Evolutionary conservation across 2,113 vertebrate genomes (phyloP).

Genomic region (Phrynosoma blainvillii): DNA sequence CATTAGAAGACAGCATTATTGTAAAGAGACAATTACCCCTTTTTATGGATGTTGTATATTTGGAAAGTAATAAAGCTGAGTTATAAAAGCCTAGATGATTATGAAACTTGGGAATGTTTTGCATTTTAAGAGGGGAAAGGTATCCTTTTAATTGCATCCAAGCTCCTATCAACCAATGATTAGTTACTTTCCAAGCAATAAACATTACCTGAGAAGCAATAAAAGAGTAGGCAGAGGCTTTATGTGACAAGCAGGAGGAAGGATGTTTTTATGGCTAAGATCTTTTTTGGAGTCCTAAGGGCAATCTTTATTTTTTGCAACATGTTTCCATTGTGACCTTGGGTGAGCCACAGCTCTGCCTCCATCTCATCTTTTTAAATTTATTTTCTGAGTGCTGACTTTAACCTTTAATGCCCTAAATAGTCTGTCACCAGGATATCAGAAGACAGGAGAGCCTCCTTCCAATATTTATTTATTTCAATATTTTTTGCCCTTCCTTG

Average conservation of each 20-base stretch:
- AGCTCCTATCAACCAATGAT: slow-evolving; percentile 57
- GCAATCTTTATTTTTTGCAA: slow-evolving; percentile 46
- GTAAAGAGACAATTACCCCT: slow-evolving; percentile 71
- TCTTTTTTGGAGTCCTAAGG: slow-evolving; percentile 50
- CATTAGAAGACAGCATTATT: slow-evolving; percentile 70
- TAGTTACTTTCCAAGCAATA: slow-evolving; percentile 71
- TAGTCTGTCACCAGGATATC: not conserved
- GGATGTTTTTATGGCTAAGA: slow-evolving; percentile 57
- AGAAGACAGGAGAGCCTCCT: no score
- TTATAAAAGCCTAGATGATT: slow-evolving; percentile 72
- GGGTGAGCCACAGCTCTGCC: not conserved
- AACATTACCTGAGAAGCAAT: slow-evolving; percentile 74
- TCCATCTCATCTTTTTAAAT: not conserved
- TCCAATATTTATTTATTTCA: no score
- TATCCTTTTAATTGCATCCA: slow-evolving; percentile 68
- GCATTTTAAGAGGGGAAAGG: slow-evolving; percentile 61
- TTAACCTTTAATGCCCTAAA: not conserved
- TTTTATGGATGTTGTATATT: slow-evolving; percentile 71
- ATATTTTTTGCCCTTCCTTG: no score
- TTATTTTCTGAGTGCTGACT: not conserved
- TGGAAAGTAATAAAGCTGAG: slow-evolving; percentile 71
- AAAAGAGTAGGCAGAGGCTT: slow-evolving; percentile 66
- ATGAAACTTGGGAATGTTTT: slow-evolving; percentile 65
- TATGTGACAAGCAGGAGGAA: slow-evolving; percentile 61
- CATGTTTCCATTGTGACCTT: slow-evolving; percentile 45